These are phyloP conservation scores for Pterois miles DNA, from an alignment of 2,797 vertebrate species.

Conservation along the genomic window DNA sequence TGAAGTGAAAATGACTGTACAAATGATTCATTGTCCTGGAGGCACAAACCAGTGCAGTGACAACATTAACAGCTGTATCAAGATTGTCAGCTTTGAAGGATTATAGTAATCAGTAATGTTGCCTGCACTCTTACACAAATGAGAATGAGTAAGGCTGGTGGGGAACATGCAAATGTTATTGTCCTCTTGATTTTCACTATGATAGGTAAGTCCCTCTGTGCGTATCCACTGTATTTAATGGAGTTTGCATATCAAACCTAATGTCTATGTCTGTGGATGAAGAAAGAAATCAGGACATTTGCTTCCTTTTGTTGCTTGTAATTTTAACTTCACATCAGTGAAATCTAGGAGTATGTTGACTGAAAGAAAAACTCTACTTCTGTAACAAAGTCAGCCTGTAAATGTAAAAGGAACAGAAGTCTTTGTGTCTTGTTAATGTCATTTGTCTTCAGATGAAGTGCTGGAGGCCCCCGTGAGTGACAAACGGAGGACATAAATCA, in stretches of 20 bases:
- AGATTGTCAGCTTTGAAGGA: conserved; percentile 65
- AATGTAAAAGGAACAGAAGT: background rate
- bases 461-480: conserved; percentile 22
- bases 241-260: conserved; percentile 36
- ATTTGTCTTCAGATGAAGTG: conserved; percentile 47
- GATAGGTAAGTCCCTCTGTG: conserved; percentile 33
- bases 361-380: conserved; percentile 28
- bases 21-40: conserved; percentile 66
- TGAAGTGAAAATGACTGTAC: conserved; percentile 47
- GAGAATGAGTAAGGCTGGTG: conserved; percentile 50
- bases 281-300: conserved; percentile 15
- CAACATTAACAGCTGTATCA: conserved; percentile 66
- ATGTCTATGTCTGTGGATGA: conserved; percentile 11
- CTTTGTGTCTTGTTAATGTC: conserved; percentile 39
- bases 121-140: conserved; percentile 58
- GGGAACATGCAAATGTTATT: conserved; percentile 59
- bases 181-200: conserved; percentile 25
- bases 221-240: conserved; percentile 30
- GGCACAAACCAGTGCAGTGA: conserved; percentile 58
- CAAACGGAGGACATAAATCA: conserved; percentile 51
- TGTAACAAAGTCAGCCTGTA: conserved; percentile 7
- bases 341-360: conserved; percentile 15
- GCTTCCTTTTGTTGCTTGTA: conserved; percentile 17
- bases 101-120: conserved; percentile 60
- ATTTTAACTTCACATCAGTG: conserved; percentile 40